These are phyloP conservation scores for Adoxophyes honmai DNA, from an alignment of 1,140 invertebrate genomes.

Conservation along the genomic window DNA sequence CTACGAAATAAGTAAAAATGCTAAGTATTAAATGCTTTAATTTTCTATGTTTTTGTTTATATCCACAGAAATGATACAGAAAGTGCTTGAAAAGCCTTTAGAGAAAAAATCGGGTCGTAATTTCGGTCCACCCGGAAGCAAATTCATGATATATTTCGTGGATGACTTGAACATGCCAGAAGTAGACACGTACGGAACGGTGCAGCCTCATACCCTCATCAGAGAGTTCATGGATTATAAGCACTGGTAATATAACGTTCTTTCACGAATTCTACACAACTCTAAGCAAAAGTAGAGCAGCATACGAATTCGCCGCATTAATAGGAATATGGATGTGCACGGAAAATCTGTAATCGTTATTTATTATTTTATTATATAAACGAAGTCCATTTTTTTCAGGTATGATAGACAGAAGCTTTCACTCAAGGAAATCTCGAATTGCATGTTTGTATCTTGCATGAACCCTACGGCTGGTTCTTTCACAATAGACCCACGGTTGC, in stretches of 20 bases:
- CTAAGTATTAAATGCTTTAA: too few species aligned
- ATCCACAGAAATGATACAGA: slow-evolving; percentile 86
- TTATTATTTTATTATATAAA: too few species aligned
- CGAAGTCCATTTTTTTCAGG: slow-evolving; percentile 69
- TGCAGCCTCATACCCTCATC: slow-evolving; percentile 96
- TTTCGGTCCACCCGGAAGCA: slow-evolving; percentile 94
- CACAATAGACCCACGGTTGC: slow-evolving; percentile 93
- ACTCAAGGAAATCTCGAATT: slow-evolving; percentile 95
- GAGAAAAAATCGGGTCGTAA: slow-evolving; percentile 97
- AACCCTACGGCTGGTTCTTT: slow-evolving; percentile 97
- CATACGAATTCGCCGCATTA: not conserved
- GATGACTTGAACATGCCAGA: slow-evolving; percentile 99
- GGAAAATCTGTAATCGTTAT: slow-evolving; percentile 14
- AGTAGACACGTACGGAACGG: slow-evolving; percentile 96
- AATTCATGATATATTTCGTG: slow-evolving; percentile 95
- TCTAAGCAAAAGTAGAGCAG: not conserved
- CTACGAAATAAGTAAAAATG: not conserved
- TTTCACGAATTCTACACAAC: too few species aligned
- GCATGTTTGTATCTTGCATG: slow-evolving; percentile 97
- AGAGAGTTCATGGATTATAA: slow-evolving; percentile 96
- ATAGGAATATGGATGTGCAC: not conserved
- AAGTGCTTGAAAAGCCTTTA: slow-evolving; percentile 92
- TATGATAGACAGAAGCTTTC: slow-evolving; percentile 91
- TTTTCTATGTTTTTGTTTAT: not conserved
- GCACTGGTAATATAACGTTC: slow-evolving; percentile 84